Evolutionary conservation across 2,888 invertebrate genomes (phyloP).

Genomic region (Lampropteryx suffumata): DNA sequence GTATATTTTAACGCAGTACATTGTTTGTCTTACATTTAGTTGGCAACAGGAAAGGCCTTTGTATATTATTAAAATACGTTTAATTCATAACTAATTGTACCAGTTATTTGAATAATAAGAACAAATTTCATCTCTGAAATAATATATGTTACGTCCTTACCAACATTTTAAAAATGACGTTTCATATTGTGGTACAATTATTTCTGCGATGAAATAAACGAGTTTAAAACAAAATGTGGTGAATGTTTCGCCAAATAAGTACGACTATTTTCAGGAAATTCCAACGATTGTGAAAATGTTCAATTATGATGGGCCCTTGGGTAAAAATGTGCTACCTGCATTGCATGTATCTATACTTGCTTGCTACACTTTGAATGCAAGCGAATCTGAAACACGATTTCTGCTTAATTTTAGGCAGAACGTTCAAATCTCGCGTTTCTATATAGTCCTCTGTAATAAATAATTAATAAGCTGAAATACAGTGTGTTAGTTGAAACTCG

Average conservation of each 20-base stretch:
- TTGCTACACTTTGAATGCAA: not conserved
- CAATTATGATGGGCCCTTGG: too few relatives aligned
- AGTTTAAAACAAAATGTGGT: too few relatives aligned
- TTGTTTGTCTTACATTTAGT: constrained; percentile 24
- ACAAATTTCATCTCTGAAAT: not conserved
- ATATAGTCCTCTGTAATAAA: not conserved
- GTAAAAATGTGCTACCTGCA: too few relatives aligned
- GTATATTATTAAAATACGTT: not conserved
- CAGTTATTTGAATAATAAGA: constrained; percentile 3
- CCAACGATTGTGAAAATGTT: too few relatives aligned
- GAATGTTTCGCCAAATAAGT: too few relatives aligned
- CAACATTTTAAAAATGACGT: not conserved
- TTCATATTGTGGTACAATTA: not conserved
- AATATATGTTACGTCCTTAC: not conserved
- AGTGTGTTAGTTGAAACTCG: too few relatives aligned
- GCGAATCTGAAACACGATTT: constrained; percentile 2
- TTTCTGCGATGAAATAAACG: too few relatives aligned
- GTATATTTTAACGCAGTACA: constrained; percentile 36
- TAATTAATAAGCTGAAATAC: too few relatives aligned
- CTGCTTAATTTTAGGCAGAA: constrained; percentile 1
- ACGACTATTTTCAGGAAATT: too few relatives aligned
- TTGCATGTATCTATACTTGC: too few relatives aligned
- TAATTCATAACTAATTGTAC: not conserved
- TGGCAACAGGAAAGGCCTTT: constrained; percentile 9
- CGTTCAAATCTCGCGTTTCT: not conserved